A percentile compares a stretch with the other conserved stretches of the same genome.
phyloP scores from a whole-genome alignment of 2,797 vertebrate species.

The Premnoplex brunnescens region DNA sequence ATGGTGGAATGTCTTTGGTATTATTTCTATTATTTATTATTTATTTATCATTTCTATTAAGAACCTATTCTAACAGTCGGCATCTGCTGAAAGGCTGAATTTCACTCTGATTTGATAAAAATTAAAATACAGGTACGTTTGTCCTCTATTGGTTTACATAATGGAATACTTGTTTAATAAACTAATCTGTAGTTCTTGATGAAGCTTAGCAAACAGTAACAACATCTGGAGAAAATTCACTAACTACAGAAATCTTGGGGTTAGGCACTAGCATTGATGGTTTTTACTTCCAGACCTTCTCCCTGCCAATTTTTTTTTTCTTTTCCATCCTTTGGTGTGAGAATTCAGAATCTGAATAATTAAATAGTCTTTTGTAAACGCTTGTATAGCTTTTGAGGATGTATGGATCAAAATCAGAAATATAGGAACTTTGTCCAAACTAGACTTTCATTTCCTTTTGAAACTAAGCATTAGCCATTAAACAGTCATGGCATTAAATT shows the following conservation, averaged over 20 bases:
- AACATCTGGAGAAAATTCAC: neutral
- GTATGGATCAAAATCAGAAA: neutral
- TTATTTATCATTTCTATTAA: neutral
- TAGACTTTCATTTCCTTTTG: neutral
- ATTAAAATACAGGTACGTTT: neutral
- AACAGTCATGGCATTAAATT: neutral
- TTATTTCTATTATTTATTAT: neutral
- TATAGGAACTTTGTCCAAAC: neutral
- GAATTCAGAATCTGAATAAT: neutral
- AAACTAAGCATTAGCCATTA: neutral
- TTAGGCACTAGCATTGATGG: neutral
- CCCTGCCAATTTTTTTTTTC: neutral
- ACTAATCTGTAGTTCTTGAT: neutral
- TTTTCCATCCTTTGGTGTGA: neutral
- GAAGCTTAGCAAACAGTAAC: neutral
- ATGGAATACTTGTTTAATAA: slow-evolving; percentile 27
- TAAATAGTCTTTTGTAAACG: neutral
- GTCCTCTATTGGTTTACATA: slow-evolving; percentile 10
- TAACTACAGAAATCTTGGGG: neutral
- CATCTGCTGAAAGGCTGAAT: neutral
- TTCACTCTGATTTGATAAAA: neutral
- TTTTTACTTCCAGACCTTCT: neutral
- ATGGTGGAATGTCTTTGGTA: neutral
- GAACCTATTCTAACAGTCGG: neutral
- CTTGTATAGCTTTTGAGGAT: neutral